Conservation (phyloP, 2,113 vertebrate species). For the Herpetotheres cachinnans region DNA sequence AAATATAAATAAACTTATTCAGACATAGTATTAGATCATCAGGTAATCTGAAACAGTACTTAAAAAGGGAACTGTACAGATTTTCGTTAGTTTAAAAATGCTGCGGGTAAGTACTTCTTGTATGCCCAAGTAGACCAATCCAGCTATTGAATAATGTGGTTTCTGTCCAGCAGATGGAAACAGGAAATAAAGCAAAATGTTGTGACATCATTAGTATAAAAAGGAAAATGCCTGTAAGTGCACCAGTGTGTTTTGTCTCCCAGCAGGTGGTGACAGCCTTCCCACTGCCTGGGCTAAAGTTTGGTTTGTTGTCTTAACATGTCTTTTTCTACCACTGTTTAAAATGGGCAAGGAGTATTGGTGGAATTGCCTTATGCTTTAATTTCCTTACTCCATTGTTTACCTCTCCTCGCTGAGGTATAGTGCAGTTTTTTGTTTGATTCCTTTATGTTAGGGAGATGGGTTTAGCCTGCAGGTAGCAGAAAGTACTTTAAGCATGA, state of each 20-base stretch:
- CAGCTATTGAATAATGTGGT: neutral
- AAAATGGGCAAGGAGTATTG: neutral
- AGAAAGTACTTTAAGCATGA: neutral
- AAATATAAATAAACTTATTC: slow-evolving; percentile 49
- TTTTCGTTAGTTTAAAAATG: neutral
- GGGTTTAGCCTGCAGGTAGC: neutral
- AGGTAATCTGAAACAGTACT: neutral
- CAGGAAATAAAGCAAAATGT: neutral
- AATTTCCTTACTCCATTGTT: neutral
- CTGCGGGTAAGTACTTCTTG: neutral
- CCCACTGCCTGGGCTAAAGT: neutral
- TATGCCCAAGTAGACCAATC: neutral
- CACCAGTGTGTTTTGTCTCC: neutral
- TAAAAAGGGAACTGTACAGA: neutral
- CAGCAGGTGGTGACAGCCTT: neutral
- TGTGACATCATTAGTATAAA: neutral
- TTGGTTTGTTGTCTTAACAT: neutral
- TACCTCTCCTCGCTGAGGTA: neutral
- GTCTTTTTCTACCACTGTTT: neutral
- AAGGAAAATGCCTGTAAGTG: neutral
- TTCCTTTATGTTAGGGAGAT: neutral
- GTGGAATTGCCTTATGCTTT: neutral
- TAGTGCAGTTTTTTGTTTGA: neutral
- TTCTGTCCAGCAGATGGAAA: slow-evolving; percentile 36
- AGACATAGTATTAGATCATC: neutral